A percentile compares a stretch with the other conserved stretches of the same genome.
Evolutionary conservation across 2,113 vertebrate genomes (phyloP).

Genomic region (Pelobates fuscus): DNA sequence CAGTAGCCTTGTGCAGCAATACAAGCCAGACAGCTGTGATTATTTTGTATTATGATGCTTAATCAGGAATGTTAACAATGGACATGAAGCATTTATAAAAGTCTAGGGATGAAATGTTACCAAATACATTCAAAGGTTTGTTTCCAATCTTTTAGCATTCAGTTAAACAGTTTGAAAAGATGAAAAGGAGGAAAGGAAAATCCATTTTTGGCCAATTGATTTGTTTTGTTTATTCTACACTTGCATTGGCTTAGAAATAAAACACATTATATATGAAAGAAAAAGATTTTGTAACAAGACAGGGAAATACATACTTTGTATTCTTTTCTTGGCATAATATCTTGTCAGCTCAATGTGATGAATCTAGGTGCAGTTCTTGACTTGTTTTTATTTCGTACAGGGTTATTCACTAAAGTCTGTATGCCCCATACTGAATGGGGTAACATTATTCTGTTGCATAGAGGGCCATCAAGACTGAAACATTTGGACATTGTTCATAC

Average conservation of each 20-base stretch:
- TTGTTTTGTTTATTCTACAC: background rate
- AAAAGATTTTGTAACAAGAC: background rate
- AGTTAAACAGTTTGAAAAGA: conserved; percentile 5
- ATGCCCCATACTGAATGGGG: no score
- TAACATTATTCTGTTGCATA: no score
- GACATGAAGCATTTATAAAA: conserved; percentile 42
- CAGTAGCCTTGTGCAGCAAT: conserved; percentile 34
- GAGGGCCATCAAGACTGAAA: no score
- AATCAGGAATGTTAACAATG: conserved; percentile 50
- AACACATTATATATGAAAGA: background rate
- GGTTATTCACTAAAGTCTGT: no score
- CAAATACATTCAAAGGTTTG: conserved; percentile 25
- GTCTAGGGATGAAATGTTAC: conserved; percentile 44
- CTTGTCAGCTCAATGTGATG: background rate
- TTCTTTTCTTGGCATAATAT: background rate
- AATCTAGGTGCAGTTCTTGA: background rate
- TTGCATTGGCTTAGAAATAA: background rate
- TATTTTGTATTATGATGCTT: conserved; percentile 46
- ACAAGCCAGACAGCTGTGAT: conserved; percentile 44
- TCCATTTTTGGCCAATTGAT: background rate
- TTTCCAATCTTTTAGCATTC: background rate
- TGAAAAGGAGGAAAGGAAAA: background rate
- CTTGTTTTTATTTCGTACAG: background rate
- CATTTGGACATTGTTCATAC: no score
- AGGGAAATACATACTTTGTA: background rate